phyloP scores from a whole-genome alignment of 37 sponge, comb jelly and placozoan genomes.

The Chondrosia reniformis region DNA sequence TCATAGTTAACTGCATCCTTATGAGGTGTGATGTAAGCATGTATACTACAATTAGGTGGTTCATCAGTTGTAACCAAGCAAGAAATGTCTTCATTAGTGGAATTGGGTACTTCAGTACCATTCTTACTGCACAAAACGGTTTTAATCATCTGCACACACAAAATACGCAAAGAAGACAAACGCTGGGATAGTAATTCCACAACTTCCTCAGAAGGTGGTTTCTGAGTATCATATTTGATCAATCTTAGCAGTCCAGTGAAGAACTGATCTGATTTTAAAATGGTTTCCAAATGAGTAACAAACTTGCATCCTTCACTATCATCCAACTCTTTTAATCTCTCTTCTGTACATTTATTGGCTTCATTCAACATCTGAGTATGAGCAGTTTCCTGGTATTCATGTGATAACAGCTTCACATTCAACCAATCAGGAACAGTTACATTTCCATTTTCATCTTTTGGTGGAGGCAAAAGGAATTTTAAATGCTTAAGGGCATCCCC shows the following conservation, averaged over 20 bases:
- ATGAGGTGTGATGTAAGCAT: conserved; percentile 5
- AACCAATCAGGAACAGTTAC: conserved; percentile 29
- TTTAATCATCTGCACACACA: conserved; percentile 15
- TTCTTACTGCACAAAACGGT: background rate
- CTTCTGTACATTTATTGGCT: conserved; percentile 28
- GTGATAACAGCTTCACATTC: conserved; percentile 26
- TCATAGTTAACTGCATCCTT: background rate
- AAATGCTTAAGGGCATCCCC: background rate
- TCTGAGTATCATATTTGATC: background rate
- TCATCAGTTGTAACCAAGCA: background rate
- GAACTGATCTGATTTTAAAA: background rate
- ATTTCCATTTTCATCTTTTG: conserved; percentile 21
- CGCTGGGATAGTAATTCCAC: background rate
- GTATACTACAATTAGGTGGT: background rate
- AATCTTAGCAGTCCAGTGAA: background rate
- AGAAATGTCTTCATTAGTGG: background rate
- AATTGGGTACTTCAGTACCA: background rate
- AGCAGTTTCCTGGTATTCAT: conserved; percentile 26
- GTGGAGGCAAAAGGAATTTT: background rate
- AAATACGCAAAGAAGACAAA: background rate
- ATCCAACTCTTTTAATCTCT: conserved; percentile 3
- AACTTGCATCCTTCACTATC: background rate
- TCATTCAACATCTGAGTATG: background rate
- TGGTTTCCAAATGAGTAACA: background rate
- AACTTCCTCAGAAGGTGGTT: conserved; percentile 5